Conservation (phyloP, 1,140 invertebrate species). For the Drosophila azteca region DNA sequence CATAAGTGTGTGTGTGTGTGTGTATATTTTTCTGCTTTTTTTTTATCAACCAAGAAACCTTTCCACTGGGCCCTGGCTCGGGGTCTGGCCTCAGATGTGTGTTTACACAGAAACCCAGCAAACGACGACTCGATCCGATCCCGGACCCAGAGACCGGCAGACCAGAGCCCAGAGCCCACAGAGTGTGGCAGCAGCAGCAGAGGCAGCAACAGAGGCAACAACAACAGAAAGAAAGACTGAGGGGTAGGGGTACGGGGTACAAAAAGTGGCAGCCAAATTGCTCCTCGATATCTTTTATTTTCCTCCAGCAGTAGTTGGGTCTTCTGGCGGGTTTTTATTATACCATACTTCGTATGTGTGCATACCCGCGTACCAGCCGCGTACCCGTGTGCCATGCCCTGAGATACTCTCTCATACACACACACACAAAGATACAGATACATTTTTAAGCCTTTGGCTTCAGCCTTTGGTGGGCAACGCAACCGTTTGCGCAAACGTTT, state of each 20-base stretch:
- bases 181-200: slow-evolving; percentile 10
- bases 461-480: slow-evolving; percentile 64
- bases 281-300: slow-evolving; percentile 82
- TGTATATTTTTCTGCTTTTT: slow-evolving; percentile 55
- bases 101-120: slow-evolving; percentile 69
- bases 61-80: slow-evolving; percentile 51
- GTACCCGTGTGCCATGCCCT: no score
- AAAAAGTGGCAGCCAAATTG: slow-evolving; percentile 80
- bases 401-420: no score
- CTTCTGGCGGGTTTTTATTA: slow-evolving; percentile 51
- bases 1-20: slow-evolving; percentile 50
- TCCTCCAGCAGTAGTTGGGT: slow-evolving; percentile 65
- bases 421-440: slow-evolving; percentile 35
- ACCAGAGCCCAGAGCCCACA: slow-evolving; percentile 30
- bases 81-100: slow-evolving; percentile 57
- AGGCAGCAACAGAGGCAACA: slow-evolving; percentile 1
- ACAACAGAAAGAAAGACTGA: slow-evolving; percentile 8
- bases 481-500: slow-evolving; percentile 75
- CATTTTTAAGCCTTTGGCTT: slow-evolving; percentile 75
- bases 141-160: slow-evolving; percentile 34
- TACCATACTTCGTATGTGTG: slow-evolving; percentile 29
- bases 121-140: slow-evolving; percentile 48
- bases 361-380: not conserved
- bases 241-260: slow-evolving; percentile 5
- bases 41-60: slow-evolving; percentile 73